Evolutionary conservation across 1,140 invertebrate species (phyloP).

Genomic region (Nixonia krombeini): DNA sequence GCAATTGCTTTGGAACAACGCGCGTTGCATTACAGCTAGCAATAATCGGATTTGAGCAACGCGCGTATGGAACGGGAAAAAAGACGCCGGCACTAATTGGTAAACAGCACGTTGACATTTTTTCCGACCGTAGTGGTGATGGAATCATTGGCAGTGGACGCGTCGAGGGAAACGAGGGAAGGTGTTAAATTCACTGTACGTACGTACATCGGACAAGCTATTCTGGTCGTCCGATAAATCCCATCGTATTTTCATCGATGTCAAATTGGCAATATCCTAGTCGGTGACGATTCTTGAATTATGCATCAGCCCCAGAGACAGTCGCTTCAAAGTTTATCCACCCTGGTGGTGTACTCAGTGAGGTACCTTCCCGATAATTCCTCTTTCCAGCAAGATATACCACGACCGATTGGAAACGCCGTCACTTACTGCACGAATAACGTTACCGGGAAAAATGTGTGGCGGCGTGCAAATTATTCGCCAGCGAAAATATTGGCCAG

Average conservation of each 20-base stretch:
- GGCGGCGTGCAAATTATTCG: no score
- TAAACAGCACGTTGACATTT: no score
- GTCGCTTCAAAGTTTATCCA: constrained; percentile 72
- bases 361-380: constrained; percentile 50
- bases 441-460: no score
- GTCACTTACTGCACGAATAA: constrained; percentile 56
- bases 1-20: no score
- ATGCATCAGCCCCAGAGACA: constrained; percentile 71
- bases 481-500: no score
- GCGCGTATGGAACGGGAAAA: no score
- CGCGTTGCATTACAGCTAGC: no score
- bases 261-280: constrained; percentile 74
- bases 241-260: constrained; percentile 73
- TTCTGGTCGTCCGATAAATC: constrained; percentile 65
- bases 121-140: neutral
- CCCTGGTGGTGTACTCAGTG: constrained; percentile 65
- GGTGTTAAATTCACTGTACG: constrained; percentile 68
- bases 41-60: no score
- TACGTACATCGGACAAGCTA: constrained; percentile 54
- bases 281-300: constrained; percentile 72
- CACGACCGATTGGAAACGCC: constrained; percentile 61
- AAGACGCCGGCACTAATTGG: no score
- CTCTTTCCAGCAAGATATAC: constrained; percentile 54
- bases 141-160: neutral
- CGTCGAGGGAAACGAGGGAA: constrained; percentile 47